phyloP scores from a whole-genome alignment of 1,140 invertebrate genomes.

The Pseudomyrmex concolor region DNA sequence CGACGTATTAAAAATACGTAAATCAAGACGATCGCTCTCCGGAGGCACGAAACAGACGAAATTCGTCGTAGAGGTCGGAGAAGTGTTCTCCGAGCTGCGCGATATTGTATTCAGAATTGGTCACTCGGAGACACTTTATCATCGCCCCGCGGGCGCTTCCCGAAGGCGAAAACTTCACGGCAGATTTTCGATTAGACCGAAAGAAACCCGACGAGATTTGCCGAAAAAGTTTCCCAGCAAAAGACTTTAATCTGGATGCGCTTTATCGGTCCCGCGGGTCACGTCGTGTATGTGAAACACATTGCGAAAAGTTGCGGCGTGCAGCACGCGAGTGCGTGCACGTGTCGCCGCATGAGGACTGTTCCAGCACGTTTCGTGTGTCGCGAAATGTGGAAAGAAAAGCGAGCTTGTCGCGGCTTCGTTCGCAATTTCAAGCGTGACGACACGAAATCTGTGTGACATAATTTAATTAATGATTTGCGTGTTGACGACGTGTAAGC shows the following conservation, averaged over 20 bases:
- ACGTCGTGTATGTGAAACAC: slow-evolving; percentile 12
- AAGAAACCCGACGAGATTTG: slow-evolving; percentile 56
- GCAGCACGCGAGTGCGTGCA: slow-evolving; percentile 50
- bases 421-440: slow-evolving; percentile 56
- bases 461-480: slow-evolving; percentile 67
- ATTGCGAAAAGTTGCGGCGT: slow-evolving; percentile 25
- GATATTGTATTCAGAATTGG: slow-evolving; percentile 49
- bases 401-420: neutral
- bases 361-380: slow-evolving; percentile 5
- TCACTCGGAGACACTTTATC: slow-evolving; percentile 60
- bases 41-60: slow-evolving; percentile 3
- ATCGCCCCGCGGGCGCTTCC: slow-evolving; percentile 18
- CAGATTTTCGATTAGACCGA: slow-evolving; percentile 65
- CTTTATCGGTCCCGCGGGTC: slow-evolving; percentile 66
- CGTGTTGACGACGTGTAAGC: slow-evolving; percentile 40
- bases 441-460: slow-evolving; percentile 64
- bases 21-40: slow-evolving; percentile 33
- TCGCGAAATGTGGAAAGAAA: slow-evolving; percentile 40
- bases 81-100: slow-evolving; percentile 21
- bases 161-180: slow-evolving; percentile 46
- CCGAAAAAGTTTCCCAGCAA: slow-evolving; percentile 50
- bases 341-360: neutral
- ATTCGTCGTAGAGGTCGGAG: neutral
- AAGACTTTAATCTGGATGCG: slow-evolving; percentile 58
- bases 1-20: slow-evolving; percentile 45